Conservation (phyloP, 2,888 invertebrate species). For the Cyaniris semiargus region DNA sequence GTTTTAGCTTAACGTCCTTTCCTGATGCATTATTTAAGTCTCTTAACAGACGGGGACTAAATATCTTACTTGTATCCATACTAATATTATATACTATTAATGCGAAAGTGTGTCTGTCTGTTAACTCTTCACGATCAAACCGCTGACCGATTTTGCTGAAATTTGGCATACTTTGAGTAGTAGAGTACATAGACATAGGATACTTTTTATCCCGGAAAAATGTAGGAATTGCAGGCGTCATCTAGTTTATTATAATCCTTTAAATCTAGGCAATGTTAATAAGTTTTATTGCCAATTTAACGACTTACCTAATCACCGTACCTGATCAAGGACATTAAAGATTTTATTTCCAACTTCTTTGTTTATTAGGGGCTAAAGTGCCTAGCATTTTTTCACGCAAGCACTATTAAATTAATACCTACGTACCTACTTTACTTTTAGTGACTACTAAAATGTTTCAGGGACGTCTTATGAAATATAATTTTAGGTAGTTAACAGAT, state of each 20-base stretch:
- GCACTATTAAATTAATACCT: background rate
- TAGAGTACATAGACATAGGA: too few species aligned
- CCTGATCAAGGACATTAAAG: background rate
- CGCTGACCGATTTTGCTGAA: too few species aligned
- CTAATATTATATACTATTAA: too few species aligned
- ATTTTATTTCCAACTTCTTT: background rate
- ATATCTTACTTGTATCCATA: too few species aligned
- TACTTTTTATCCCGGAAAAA: too few species aligned
- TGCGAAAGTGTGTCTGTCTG: too few species aligned
- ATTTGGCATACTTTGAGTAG: too few species aligned
- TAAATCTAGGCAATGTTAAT: background rate
- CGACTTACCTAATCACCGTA: background rate
- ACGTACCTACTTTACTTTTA: background rate
- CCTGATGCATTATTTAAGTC: background rate
- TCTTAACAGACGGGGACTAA: background rate
- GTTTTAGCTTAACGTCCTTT: background rate
- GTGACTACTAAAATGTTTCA: background rate
- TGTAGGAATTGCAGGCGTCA: too few species aligned
- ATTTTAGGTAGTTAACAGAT: too few species aligned
- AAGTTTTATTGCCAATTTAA: background rate
- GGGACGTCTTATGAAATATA: too few species aligned
- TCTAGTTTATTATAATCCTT: background rate
- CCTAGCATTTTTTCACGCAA: constrained; percentile 8
- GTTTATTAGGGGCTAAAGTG: background rate
- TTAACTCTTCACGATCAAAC: too few species aligned